Evolutionary conservation across 2,113 vertebrate genomes (phyloP).

Genomic region (Bagarius yarrelli): DNA sequence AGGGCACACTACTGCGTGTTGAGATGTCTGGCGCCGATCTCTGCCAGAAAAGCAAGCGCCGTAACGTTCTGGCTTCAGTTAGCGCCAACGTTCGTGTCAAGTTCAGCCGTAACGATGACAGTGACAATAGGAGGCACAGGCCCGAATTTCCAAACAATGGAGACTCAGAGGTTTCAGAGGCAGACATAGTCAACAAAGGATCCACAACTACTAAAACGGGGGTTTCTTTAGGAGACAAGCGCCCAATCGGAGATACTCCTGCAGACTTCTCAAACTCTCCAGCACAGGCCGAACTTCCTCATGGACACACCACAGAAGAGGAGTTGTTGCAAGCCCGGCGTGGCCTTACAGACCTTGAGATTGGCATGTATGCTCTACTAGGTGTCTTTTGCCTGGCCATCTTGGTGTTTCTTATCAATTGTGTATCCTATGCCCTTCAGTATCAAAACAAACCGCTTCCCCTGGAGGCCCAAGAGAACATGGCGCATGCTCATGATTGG

Average conservation of each 20-base stretch:
- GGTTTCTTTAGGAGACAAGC: slow-evolving; percentile 70
- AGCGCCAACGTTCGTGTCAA: slow-evolving; percentile 76
- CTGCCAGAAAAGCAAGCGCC: slow-evolving; percentile 86
- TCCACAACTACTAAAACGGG: slow-evolving; percentile 72
- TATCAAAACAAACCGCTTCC: slow-evolving; percentile 89
- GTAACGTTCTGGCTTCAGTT: slow-evolving; percentile 80
- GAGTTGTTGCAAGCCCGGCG: slow-evolving; percentile 75
- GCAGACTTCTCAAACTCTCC: slow-evolving; percentile 87
- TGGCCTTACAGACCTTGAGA: slow-evolving; percentile 87
- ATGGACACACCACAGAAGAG: slow-evolving; percentile 69
- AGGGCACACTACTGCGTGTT: slow-evolving; percentile 82
- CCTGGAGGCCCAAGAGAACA: slow-evolving; percentile 76
- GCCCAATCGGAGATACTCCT: slow-evolving; percentile 72
- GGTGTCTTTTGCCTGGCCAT: slow-evolving; percentile 96
- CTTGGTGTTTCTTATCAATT: slow-evolving; percentile 93
- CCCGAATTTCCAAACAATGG: slow-evolving; percentile 70
- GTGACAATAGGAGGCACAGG: slow-evolving; percentile 76
- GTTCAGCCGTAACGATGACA: slow-evolving; percentile 74
- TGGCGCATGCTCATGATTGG: slow-evolving; percentile 93
- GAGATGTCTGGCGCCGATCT: slow-evolving; percentile 83
- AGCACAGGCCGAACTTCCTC: slow-evolving; percentile 77
- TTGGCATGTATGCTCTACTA: slow-evolving; percentile 94
- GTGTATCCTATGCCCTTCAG: slow-evolving; percentile 87
- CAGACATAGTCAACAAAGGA: slow-evolving; percentile 69
- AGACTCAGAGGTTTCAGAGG: slow-evolving; percentile 69